These are phyloP conservation scores for Tupaia tana DNA, from an alignment of 2,113 vertebrate species.

Conservation along the genomic window DNA sequence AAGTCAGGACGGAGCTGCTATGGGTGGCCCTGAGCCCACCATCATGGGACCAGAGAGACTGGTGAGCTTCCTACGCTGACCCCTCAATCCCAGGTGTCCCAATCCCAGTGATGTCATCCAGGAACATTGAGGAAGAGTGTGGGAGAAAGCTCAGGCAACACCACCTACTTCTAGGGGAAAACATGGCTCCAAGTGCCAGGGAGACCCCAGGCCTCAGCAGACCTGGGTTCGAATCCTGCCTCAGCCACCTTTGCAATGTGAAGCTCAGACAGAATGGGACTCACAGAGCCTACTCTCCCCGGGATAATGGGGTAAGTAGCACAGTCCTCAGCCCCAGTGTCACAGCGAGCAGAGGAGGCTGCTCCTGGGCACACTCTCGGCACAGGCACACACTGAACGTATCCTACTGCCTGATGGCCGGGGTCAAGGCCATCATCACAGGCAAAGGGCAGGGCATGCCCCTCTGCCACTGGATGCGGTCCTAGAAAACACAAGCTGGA, in stretches of 20 bases:
- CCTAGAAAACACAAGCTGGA: background rate
- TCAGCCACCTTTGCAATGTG: background rate
- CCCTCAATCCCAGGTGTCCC: background rate
- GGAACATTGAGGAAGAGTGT: background rate
- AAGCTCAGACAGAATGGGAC: background rate
- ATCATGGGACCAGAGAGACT: background rate
- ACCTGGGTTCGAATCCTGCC: background rate
- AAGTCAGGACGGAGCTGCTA: background rate
- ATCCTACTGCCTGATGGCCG: background rate
- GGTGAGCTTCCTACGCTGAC: background rate
- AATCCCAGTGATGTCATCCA: background rate
- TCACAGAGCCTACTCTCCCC: background rate
- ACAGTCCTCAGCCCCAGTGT: background rate
- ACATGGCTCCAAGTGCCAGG: too few species aligned
- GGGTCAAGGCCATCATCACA: background rate
- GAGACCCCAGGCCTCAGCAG: background rate
- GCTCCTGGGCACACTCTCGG: background rate
- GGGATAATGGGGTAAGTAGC: background rate
- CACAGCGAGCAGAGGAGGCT: background rate
- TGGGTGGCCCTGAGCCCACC: background rate
- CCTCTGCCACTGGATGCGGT: accelerated
- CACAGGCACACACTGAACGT: background rate
- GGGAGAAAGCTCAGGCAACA: background rate
- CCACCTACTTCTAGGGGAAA: background rate
- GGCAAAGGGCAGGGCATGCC: background rate